These are phyloP conservation scores for Glaucidium brasilianum DNA, from an alignment of 2,113 vertebrate species.

Conservation along the genomic window DNA sequence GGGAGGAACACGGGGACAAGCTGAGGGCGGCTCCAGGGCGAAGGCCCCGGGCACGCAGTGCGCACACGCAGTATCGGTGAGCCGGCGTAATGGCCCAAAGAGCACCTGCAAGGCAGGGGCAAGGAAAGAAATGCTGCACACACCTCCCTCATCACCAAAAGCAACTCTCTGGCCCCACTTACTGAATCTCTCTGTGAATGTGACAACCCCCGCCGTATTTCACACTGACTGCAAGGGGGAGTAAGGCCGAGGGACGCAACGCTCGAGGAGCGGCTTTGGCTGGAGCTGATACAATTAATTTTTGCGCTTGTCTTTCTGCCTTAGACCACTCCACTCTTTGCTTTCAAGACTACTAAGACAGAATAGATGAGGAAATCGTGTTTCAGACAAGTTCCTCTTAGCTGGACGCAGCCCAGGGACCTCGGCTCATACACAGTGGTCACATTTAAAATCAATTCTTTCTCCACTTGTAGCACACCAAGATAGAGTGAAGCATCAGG, in stretches of 20 bases:
- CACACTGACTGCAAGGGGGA: background rate
- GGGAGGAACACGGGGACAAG: background rate
- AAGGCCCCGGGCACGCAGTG: rapidly evolving
- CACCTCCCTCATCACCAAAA: background rate
- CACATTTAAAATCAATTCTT: background rate
- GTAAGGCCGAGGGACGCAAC: rapidly evolving
- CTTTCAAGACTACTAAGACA: background rate
- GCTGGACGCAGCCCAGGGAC: slow-evolving; percentile 10
- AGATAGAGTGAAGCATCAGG: background rate
- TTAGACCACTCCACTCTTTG: background rate
- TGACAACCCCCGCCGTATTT: background rate
- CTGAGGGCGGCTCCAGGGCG: background rate
- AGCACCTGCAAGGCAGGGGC: background rate
- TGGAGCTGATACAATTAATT: background rate
- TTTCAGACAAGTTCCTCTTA: background rate
- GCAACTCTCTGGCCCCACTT: background rate
- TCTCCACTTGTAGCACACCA: background rate
- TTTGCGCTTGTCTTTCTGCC: background rate
- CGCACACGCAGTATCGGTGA: rapidly evolving
- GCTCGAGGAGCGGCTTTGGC: background rate
- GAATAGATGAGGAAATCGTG: background rate
- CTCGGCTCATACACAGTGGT: background rate
- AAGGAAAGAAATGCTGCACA: rapidly evolving
- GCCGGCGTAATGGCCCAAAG: rapidly evolving
- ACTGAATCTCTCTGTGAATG: background rate